Evolutionary conservation across 1,140 invertebrate species (phyloP).

Genomic region (Diuraphis noxia): DNA sequence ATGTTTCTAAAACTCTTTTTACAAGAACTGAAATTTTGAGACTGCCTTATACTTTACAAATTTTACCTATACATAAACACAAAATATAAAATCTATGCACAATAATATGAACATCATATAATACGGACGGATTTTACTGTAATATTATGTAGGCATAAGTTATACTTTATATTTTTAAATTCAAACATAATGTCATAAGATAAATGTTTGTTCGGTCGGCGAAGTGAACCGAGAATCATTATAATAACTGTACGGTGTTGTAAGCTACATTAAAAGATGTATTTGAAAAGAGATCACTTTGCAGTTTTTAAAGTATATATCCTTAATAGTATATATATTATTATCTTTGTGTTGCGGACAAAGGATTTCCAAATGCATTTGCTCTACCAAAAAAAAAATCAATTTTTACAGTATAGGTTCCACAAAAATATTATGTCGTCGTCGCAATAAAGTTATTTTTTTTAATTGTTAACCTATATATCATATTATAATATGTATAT

Average conservation of each 20-base stretch:
- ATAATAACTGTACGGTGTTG: too few relatives aligned
- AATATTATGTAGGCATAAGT: background rate
- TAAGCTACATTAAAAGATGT: background rate
- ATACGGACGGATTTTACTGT: background rate
- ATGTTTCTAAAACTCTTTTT: background rate
- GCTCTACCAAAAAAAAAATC: background rate
- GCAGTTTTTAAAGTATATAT: background rate
- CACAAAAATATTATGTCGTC: background rate
- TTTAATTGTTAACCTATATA: background rate
- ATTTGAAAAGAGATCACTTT: background rate
- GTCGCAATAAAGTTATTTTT: background rate
- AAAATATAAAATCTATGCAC: background rate
- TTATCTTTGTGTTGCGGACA: background rate
- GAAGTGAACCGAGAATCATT: background rate
- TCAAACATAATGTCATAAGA: background rate
- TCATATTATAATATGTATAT: too few relatives aligned
- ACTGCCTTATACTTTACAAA: background rate
- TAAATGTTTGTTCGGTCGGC: background rate
- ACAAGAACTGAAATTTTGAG: background rate
- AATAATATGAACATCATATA: background rate
- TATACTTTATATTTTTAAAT: background rate
- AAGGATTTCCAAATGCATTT: background rate
- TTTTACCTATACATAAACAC: too few relatives aligned
- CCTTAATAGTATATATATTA: background rate
- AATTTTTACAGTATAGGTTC: background rate